Percentiles rank a stretch among this genome's conserved stretches.
These are phyloP conservation scores for Potamilus streckersoni DNA, from an alignment of 1,140 invertebrate genomes.

Conservation along the genomic window DNA sequence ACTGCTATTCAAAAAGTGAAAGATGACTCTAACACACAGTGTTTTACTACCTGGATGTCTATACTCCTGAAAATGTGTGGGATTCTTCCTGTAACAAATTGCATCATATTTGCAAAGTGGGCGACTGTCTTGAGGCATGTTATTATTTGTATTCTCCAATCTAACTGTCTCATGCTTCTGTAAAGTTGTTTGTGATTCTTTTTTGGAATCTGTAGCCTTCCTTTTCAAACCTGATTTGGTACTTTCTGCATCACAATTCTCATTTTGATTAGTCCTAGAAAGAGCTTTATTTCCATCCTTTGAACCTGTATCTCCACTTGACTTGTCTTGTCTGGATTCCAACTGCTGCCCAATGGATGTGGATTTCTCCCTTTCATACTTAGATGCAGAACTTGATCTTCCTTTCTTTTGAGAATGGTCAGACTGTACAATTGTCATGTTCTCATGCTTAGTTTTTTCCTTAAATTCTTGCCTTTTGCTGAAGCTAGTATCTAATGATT, in stretches of 20 bases:
- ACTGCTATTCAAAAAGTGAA: too few species aligned
- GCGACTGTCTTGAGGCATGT: slow-evolving; percentile 14
- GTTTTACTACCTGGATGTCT: slow-evolving; percentile 40
- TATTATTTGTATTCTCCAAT: slow-evolving; percentile 3
- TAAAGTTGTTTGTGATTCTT: slow-evolving; percentile 11
- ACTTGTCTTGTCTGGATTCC: background rate
- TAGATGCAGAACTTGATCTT: background rate
- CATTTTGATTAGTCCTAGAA: background rate
- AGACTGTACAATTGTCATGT: background rate
- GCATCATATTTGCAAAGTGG: slow-evolving; percentile 49
- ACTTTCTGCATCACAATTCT: background rate
- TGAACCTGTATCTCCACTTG: background rate
- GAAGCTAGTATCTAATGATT: background rate
- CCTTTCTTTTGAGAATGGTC: background rate
- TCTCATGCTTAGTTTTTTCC: background rate
- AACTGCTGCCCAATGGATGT: background rate
- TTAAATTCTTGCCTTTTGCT: background rate
- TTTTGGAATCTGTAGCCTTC: background rate
- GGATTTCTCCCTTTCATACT: background rate
- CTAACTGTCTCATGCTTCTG: slow-evolving; percentile 25
- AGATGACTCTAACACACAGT: background rate
- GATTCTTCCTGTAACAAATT: slow-evolving; percentile 58
- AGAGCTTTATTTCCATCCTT: background rate
- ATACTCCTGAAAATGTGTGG: slow-evolving; percentile 49
- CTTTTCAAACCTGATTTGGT: too few species aligned